Percentiles rank a stretch among this genome's conserved stretches.
Evolutionary conservation across 2,113 vertebrate species (phyloP).

Genomic region (Osmerus mordax): DNA sequence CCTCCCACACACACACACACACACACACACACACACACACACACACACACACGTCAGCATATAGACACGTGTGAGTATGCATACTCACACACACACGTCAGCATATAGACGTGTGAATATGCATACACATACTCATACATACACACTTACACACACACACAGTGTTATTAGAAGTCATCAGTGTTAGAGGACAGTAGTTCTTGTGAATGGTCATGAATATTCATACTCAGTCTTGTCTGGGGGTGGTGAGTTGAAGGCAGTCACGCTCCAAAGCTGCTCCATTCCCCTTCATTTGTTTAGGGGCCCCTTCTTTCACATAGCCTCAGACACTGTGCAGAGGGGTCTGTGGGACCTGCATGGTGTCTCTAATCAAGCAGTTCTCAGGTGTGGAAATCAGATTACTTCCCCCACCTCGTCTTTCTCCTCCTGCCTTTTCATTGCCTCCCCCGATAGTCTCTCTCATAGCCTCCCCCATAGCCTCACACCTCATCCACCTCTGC

Average conservation of each 20-base stretch:
- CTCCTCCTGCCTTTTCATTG: slow-evolving; percentile 32
- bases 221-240: slow-evolving; percentile 28
- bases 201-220: slow-evolving; percentile 43
- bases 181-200: slow-evolving; percentile 51
- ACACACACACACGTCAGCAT: slow-evolving; percentile 7
- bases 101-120: neutral
- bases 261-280: slow-evolving; percentile 19
- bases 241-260: slow-evolving; percentile 13
- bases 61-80: slow-evolving; percentile 11
- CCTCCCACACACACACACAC: neutral
- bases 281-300: slow-evolving; percentile 22
- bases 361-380: neutral
- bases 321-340: slow-evolving; percentile 3
- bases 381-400: neutral
- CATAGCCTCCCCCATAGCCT: too few species aligned
- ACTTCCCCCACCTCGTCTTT: slow-evolving; percentile 24
- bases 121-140: neutral
- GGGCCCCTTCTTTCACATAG: neutral
- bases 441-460: slow-evolving; percentile 1
- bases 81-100: slow-evolving; percentile 21
- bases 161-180: slow-evolving; percentile 66
- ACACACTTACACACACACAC: slow-evolving; percentile 18
- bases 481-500: too few species aligned
- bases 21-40: too few species aligned
- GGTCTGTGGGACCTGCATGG: slow-evolving; percentile 1